These are phyloP conservation scores for Heteromurus nitidus DNA, from an alignment of 2,888 invertebrate genomes.

Conservation along the genomic window DNA sequence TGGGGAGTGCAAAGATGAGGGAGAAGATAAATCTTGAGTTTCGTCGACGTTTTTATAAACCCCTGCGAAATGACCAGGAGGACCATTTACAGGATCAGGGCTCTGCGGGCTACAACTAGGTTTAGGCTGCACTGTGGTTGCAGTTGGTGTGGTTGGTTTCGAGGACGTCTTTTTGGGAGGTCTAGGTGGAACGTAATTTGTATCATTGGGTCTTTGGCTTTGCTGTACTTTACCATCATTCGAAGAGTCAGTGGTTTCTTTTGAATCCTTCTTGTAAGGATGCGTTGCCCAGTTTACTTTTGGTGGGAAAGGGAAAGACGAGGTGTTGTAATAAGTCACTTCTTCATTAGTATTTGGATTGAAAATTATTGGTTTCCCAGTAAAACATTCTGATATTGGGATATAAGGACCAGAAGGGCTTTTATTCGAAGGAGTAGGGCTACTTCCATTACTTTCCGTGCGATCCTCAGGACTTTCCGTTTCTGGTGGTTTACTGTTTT, in stretches of 20 bases:
- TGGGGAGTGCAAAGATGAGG: conserved; percentile 71
- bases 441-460: conserved; percentile 70
- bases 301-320: conserved; percentile 72
- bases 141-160: conserved; percentile 51
- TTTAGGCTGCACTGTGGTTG: conserved; percentile 34
- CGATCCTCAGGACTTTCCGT: conserved; percentile 56
- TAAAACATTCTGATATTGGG: conserved; percentile 93
- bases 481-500: conserved; percentile 58
- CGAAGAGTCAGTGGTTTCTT: conserved; percentile 40
- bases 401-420: conserved; percentile 87
- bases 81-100: conserved; percentile 18
- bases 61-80: conserved; percentile 33
- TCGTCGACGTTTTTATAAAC: conserved; percentile 71
- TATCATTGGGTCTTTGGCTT: conserved; percentile 25
- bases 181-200: conserved; percentile 68
- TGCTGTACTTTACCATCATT: conserved; percentile 17
- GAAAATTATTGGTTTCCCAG: conserved; percentile 79
- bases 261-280: conserved; percentile 64
- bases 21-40: conserved; percentile 68
- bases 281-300: conserved; percentile 73
- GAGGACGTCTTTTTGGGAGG: conserved; percentile 71
- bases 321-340: conserved; percentile 69
- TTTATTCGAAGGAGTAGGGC: conserved; percentile 72
- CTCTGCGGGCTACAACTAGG: conserved; percentile 32
- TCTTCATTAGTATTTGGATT: conserved; percentile 59